Evolutionary conservation across 2,888 invertebrate genomes (phyloP).

Genomic region (Perdita meconis): DNA sequence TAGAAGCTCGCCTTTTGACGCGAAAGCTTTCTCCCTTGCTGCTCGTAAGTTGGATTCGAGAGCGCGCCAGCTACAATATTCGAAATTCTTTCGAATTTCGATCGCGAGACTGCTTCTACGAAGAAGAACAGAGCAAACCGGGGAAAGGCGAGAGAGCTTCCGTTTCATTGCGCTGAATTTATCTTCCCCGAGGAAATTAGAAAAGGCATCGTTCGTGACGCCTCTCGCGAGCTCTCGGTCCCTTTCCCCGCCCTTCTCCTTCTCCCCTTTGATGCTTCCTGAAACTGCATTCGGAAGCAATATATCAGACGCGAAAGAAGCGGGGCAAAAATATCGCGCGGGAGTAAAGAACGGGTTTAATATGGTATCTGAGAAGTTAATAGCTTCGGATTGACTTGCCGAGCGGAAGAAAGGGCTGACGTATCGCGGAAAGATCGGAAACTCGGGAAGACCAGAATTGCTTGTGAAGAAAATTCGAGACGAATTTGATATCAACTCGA

Average conservation of each 20-base stretch:
- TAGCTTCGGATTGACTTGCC: conserved; percentile 23
- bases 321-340: conserved; percentile 6
- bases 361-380: conserved; percentile 38
- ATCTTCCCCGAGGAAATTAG: conserved; percentile 81
- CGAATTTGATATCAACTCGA: too few species aligned
- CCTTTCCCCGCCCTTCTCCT: conserved; percentile 36
- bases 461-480: too few species aligned
- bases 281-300: conserved; percentile 55
- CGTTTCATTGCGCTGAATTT: conserved; percentile 75
- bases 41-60: too few species aligned
- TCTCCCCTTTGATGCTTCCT: background rate
- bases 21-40: too few species aligned
- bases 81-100: background rate
- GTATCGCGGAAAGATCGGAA: conserved; percentile 7
- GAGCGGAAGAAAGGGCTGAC: conserved; percentile 10
- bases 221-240: conserved; percentile 41
- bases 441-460: too few species aligned
- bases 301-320: conserved; percentile 54
- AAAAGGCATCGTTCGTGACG: conserved; percentile 74
- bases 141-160: conserved; percentile 26
- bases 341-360: conserved; percentile 35
- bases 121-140: background rate
- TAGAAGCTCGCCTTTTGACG: background rate
- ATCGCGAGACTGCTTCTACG: background rate
- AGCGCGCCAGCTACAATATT: too few species aligned